Percentiles rank a stretch among this genome's conserved stretches.
These are phyloP conservation scores for Acropora yongei DNA, from an alignment of 64 coral and sea anemone genomes.

Conservation along the genomic window DNA sequence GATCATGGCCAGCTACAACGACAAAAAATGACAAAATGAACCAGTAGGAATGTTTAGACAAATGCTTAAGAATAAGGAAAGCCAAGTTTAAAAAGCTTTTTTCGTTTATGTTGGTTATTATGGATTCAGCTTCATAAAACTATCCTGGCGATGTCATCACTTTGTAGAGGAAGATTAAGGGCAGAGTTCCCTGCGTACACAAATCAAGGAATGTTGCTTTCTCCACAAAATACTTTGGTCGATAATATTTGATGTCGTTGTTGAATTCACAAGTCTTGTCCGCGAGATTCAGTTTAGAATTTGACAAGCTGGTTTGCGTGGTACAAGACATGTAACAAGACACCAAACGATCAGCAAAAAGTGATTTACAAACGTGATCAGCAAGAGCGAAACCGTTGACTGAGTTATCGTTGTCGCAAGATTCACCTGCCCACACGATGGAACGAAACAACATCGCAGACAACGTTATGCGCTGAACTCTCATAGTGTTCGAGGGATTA, in stretches of 20 bases:
- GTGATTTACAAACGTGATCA: neutral
- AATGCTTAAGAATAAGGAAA: too few relatives aligned
- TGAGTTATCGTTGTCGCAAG: too few relatives aligned
- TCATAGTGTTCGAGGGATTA: too few relatives aligned
- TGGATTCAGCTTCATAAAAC: too few relatives aligned
- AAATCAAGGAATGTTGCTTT: neutral
- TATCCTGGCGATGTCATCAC: too few relatives aligned
- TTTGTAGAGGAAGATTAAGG: neutral
- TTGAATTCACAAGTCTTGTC: conserved; percentile 28
- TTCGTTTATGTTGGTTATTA: too few relatives aligned
- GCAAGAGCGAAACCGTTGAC: conserved; percentile 6
- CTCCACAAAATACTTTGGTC: conserved; percentile 29
- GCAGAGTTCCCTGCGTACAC: neutral
- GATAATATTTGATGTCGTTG: conserved; percentile 11
- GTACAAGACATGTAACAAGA: conserved; percentile 7
- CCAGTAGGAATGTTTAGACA: too few relatives aligned
- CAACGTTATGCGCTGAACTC: too few relatives aligned
- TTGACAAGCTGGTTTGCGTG: conserved; percentile 13
- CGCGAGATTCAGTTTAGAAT: conserved; percentile 8
- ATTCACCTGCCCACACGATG: neutral
- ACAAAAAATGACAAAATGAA: too few relatives aligned
- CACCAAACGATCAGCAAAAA: neutral
- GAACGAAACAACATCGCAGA: too few relatives aligned
- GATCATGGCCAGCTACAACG: too few relatives aligned
- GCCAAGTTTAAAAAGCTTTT: too few relatives aligned